Percentiles rank a stretch among this genome's conserved stretches.
phyloP scores from a whole-genome alignment of 2,797 vertebrate genomes.

The Brachymystax lenok region DNA sequence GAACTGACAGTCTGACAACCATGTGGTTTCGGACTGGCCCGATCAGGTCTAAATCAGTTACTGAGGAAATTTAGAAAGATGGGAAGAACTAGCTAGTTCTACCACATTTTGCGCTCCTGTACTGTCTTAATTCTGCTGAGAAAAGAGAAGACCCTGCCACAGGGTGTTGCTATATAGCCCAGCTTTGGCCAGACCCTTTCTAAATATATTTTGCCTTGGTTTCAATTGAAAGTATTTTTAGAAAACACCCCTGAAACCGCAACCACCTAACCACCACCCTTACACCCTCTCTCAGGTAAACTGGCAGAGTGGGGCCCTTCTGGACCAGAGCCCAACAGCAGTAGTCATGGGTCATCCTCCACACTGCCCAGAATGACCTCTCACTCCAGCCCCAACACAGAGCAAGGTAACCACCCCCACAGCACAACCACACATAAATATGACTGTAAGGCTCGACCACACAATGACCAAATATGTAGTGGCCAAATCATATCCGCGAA shows the following conservation, averaged over 20 bases:
- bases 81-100: neutral
- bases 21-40: slow-evolving; percentile 35
- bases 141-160: neutral
- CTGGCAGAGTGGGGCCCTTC: slow-evolving; percentile 64
- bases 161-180: neutral
- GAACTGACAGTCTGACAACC: slow-evolving; percentile 44
- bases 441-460: neutral
- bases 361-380: slow-evolving; percentile 75
- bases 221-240: neutral
- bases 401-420: slow-evolving; percentile 62
- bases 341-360: slow-evolving; percentile 64
- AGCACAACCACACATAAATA: neutral
- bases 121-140: neutral
- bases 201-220: neutral
- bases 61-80: neutral
- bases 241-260: neutral
- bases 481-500: neutral
- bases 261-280: neutral
- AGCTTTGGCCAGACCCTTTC: neutral
- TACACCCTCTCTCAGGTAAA: slow-evolving; percentile 58
- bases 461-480: neutral
- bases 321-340: slow-evolving; percentile 53
- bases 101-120: neutral
- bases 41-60: slow-evolving; percentile 6
- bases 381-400: slow-evolving; percentile 54